A percentile compares a stretch with the other conserved stretches of the same genome.
Conservation (phyloP, 35 echinoderm and acorn worm species). For the Ophioderma brevispina region DNA sequence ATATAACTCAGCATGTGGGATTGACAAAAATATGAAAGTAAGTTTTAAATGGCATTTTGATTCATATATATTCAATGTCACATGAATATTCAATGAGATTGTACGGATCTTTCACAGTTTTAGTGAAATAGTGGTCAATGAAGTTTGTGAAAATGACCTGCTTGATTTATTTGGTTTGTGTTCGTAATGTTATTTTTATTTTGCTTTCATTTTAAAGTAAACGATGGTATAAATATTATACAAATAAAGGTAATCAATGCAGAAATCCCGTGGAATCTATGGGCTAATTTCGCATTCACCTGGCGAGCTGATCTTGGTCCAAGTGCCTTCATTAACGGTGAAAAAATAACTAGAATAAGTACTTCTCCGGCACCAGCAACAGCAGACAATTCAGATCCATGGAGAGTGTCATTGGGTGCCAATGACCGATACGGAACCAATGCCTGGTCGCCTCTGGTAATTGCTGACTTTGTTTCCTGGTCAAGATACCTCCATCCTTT, state of each 20-base stretch:
- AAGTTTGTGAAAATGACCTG: no score
- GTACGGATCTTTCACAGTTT: no score
- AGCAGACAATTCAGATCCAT: not conserved
- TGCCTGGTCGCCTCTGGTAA: slow-evolving; percentile 1
- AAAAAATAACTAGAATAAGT: not conserved
- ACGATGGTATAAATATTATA: not conserved
- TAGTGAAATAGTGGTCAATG: no score
- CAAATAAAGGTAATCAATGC: not conserved
- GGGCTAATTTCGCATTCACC: slow-evolving; percentile 25
- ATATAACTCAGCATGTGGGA: no score
- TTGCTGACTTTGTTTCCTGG: slow-evolving; percentile 65
- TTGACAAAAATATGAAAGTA: no score
- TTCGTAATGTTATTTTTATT: no score
- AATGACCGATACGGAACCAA: not conserved
- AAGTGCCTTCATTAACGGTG: slow-evolving; percentile 24
- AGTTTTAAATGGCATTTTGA: no score
- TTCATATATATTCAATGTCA: no score
- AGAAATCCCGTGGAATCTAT: slow-evolving; percentile 2
- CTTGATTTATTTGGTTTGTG: no score
- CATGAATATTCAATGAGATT: no score
- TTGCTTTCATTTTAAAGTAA: not conserved
- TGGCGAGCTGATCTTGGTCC: slow-evolving; percentile 19
- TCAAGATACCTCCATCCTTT: slow-evolving; percentile 55
- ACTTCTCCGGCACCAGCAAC: not conserved
- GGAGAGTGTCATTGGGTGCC: not conserved